Conservation (phyloP, 2,888 invertebrate genomes). For the Tiliacea aurago region DNA sequence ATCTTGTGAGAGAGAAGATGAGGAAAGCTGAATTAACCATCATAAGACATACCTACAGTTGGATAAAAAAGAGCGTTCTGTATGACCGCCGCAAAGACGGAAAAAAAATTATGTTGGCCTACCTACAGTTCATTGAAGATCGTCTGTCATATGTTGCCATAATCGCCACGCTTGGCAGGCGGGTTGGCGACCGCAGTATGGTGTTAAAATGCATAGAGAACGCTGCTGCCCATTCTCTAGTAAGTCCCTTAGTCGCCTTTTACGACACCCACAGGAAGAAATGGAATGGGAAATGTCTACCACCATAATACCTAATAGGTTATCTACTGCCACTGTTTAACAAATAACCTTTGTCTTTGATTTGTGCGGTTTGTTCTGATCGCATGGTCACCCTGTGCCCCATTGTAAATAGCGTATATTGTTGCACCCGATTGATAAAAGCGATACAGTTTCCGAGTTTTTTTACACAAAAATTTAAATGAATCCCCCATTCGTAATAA, state of each 20-base stretch:
- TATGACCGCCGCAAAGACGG: background rate
- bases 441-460: conserved; percentile 87
- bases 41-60: background rate
- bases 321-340: background rate
- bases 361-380: background rate
- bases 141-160: too few relatives aligned
- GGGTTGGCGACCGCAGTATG: too few relatives aligned
- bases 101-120: background rate
- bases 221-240: too few relatives aligned
- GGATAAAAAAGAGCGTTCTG: background rate
- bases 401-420: conserved; percentile 83
- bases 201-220: too few relatives aligned
- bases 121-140: background rate
- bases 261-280: too few relatives aligned
- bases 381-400: conserved; percentile 74
- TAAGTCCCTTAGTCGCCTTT: too few relatives aligned
- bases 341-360: background rate
- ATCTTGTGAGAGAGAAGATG: background rate
- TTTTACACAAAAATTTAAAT: conserved; percentile 89
- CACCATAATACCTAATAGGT: background rate
- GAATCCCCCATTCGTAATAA: conserved; percentile 80
- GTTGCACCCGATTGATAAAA: conserved; percentile 83
- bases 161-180: too few relatives aligned
- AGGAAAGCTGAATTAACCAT: background rate
- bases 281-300: too few relatives aligned